Evolutionary conservation across 2,113 vertebrate genomes (phyloP).

Genomic region (Taurulus bubalis): DNA sequence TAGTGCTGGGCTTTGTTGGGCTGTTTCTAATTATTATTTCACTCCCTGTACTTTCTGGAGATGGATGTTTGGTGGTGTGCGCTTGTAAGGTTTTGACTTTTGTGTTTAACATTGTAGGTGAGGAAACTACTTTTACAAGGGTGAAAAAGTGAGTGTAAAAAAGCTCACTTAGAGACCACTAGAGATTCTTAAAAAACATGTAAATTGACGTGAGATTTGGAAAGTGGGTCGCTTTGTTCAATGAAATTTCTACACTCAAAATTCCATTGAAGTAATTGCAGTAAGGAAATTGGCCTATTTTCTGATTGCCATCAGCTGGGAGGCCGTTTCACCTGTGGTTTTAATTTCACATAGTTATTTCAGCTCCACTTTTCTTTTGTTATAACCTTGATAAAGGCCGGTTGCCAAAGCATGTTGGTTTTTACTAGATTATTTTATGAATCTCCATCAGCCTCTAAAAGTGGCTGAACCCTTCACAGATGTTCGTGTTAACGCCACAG

Average conservation of each 20-base stretch:
- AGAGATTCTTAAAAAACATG: conserved; percentile 5
- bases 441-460: conserved; percentile 23
- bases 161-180: neutral
- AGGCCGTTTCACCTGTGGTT: conserved; percentile 20
- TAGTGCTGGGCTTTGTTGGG: conserved; percentile 17
- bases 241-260: conserved; percentile 14
- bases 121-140: neutral
- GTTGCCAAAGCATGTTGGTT: conserved; percentile 5
- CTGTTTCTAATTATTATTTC: conserved; percentile 40
- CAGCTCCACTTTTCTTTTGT: conserved; percentile 28
- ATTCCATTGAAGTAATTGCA: conserved; percentile 25
- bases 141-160: neutral
- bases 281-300: conserved; percentile 28
- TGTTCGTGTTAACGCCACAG: conserved; percentile 53
- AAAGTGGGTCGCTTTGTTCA: conserved; percentile 41
- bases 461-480: conserved; percentile 42
- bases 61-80: conserved; percentile 36
- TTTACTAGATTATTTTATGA: conserved; percentile 19
- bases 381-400: conserved; percentile 25
- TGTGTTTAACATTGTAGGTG: neutral
- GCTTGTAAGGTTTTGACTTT: conserved; percentile 6
- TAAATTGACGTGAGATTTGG: conserved; percentile 9
- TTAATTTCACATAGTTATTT: conserved; percentile 40
- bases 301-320: conserved; percentile 35
- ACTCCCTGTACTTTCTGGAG: conserved; percentile 22